A percentile compares a stretch with the other conserved stretches of the same genome.
These are phyloP conservation scores for Ephestia elutella DNA, from an alignment of 1,140 invertebrate genomes.

Conservation along the genomic window DNA sequence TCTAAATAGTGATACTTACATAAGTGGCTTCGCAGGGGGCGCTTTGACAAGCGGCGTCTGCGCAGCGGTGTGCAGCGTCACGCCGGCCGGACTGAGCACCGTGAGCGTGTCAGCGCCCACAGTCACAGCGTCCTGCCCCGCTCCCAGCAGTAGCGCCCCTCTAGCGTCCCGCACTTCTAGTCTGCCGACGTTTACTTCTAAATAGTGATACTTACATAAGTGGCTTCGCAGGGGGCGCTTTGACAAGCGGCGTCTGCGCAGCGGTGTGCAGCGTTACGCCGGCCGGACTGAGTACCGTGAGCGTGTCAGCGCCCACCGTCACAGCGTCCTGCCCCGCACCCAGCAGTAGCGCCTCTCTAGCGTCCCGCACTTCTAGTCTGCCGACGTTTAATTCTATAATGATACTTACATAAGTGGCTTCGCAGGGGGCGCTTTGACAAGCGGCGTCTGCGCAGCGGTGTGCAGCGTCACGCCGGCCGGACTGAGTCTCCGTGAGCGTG, in stretches of 20 bases:
- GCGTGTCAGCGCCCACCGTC: conserved; percentile 85
- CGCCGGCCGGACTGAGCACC: conserved; percentile 87
- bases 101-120: conserved; percentile 86
- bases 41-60: conserved; percentile 89
- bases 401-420: conserved; percentile 84
- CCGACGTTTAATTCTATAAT: conserved; percentile 85
- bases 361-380: conserved; percentile 87
- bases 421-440: conserved; percentile 86
- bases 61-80: conserved; percentile 86
- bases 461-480: conserved; percentile 87
- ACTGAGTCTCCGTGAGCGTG: conserved; percentile 85
- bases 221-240: conserved; percentile 86
- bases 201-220: conserved; percentile 81
- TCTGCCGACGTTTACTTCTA: conserved; percentile 85
- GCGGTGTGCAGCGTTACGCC: conserved; percentile 89
- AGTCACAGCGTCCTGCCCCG: conserved; percentile 85
- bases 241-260: conserved; percentile 87
- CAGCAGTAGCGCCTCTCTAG: conserved; percentile 84
- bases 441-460: conserved; percentile 88
- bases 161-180: conserved; percentile 88
- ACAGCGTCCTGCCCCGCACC: conserved; percentile 88
- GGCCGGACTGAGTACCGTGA: conserved; percentile 86
- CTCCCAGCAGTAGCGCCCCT: conserved; percentile 87
- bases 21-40: conserved; percentile 85
- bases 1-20: conserved; percentile 84